These are phyloP conservation scores for Hafferia zeledoni DNA, from an alignment of 2,797 vertebrate species.

Conservation along the genomic window DNA sequence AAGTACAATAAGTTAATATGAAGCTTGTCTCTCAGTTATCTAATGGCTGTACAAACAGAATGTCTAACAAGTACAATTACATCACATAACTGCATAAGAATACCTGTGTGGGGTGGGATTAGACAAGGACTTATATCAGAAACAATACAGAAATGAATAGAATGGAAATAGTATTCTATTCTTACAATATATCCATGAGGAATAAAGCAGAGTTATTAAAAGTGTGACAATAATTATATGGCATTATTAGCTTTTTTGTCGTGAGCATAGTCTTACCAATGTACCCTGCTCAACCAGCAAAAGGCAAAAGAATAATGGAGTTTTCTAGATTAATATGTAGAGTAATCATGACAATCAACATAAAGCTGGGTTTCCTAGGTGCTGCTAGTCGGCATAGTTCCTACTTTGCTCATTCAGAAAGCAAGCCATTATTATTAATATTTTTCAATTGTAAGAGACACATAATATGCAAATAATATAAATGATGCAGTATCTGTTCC, in stretches of 20 bases:
- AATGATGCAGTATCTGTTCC: background rate
- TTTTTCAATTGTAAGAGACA: background rate
- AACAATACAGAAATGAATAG: background rate
- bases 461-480: background rate
- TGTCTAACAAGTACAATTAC: background rate
- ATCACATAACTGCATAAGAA: constrained; percentile 1
- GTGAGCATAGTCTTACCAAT: background rate
- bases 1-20: background rate
- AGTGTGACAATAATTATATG: background rate
- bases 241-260: background rate
- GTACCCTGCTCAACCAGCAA: background rate
- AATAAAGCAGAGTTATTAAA: background rate
- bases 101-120: background rate
- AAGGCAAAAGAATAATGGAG: background rate
- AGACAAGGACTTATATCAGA: background rate
- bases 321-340: background rate
- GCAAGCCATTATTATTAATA: background rate
- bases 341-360: background rate
- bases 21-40: background rate
- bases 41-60: background rate
- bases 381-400: background rate
- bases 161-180: background rate
- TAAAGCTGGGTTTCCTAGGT: background rate
- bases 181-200: background rate
- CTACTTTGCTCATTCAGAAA: background rate